Percentiles rank a stretch among this genome's conserved stretches.
These are phyloP conservation scores for Phalacrocorax pelagicus DNA, from an alignment of 2,113 vertebrate genomes.

Conservation along the genomic window DNA sequence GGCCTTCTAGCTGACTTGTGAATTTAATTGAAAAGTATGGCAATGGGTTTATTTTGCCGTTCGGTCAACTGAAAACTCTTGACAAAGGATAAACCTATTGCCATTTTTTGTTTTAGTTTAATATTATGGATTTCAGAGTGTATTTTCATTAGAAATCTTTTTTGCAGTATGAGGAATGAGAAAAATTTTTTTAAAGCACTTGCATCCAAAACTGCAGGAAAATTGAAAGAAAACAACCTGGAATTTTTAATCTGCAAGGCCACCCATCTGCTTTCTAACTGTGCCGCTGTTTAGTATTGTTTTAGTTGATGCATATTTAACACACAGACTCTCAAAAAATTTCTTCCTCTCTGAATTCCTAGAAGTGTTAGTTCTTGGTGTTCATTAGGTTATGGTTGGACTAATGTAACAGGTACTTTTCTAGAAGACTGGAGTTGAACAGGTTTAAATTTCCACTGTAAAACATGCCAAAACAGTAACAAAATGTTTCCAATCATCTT, in stretches of 20 bases:
- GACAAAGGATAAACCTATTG: neutral
- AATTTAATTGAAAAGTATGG: conserved; percentile 9
- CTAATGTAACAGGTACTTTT: neutral
- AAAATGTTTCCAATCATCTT: neutral
- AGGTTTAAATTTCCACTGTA: neutral
- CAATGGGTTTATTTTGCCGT: neutral
- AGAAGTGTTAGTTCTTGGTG: neutral
- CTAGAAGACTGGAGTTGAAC: neutral
- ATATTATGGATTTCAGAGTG: neutral
- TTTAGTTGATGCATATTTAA: neutral
- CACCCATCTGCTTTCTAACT: neutral
- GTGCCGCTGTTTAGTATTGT: neutral
- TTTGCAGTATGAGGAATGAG: neutral
- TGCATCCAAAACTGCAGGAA: neutral
- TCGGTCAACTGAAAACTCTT: neutral
- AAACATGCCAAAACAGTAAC: neutral
- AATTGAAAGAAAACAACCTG: neutral
- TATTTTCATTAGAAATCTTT: neutral
- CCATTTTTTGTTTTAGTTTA: neutral
- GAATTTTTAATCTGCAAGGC: neutral
- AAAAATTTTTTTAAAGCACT: neutral
- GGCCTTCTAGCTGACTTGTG: neutral
- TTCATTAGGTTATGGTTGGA: neutral
- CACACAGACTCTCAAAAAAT: neutral
- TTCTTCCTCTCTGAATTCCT: neutral